Conservation (phyloP, 2,888 invertebrate species). For the Emmelina monodactyla region DNA sequence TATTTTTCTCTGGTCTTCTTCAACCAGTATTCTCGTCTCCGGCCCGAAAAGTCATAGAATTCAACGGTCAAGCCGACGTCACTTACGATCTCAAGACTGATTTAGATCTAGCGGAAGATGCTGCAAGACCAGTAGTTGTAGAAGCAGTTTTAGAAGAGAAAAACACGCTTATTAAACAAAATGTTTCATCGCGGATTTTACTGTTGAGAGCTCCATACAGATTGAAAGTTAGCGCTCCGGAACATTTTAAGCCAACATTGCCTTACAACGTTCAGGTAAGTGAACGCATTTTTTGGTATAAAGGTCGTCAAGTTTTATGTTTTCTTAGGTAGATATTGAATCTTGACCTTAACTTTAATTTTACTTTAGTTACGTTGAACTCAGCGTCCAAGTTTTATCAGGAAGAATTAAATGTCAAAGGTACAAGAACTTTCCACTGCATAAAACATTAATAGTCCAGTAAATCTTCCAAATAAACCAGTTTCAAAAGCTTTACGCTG, state of each 20-base stretch:
- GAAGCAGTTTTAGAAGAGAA: constrained; percentile 92
- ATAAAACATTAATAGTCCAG: too few relatives aligned
- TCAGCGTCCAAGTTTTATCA: too few relatives aligned
- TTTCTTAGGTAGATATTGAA: too few relatives aligned
- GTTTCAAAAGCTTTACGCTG: too few relatives aligned
- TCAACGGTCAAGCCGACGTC: constrained; percentile 72
- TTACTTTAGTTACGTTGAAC: too few relatives aligned
- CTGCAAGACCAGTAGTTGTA: constrained; percentile 82
- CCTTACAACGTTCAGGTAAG: constrained; percentile 81
- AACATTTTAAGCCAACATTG: constrained; percentile 88
- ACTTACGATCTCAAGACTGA: constrained; percentile 80
- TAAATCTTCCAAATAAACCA: too few relatives aligned
- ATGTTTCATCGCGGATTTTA: constrained; percentile 70
- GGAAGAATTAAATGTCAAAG: too few relatives aligned
- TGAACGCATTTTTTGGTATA: too few relatives aligned
- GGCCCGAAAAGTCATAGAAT: constrained; percentile 74
- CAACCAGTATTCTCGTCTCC: constrained; percentile 80
- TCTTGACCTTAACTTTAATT: too few relatives aligned
- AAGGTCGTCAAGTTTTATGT: too few relatives aligned
- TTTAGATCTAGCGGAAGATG: constrained; percentile 76
- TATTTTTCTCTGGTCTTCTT: constrained; percentile 78
- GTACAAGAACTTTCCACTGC: too few relatives aligned
- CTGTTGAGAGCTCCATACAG: constrained; percentile 64
- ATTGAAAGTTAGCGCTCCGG: constrained; percentile 83
- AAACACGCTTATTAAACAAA: constrained; percentile 84